A percentile compares a stretch with the other conserved stretches of the same genome.
phyloP scores from a whole-genome alignment of 2,888 invertebrate genomes.

The Orchestes rusci region DNA sequence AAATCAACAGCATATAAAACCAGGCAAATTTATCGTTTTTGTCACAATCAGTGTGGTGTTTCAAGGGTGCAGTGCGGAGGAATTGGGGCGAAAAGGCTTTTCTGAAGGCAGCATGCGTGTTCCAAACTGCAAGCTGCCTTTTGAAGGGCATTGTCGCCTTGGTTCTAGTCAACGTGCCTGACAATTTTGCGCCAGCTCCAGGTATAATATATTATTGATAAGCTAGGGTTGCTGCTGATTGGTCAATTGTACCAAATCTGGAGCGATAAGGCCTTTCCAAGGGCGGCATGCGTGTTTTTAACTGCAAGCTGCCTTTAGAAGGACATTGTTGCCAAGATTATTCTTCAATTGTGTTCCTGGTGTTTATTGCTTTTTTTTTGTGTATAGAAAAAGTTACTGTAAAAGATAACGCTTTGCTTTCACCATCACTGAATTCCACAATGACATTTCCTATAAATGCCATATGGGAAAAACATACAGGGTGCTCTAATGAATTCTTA shows the following conservation, averaged over 20 bases:
- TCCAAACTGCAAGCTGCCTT: slow-evolving; percentile 46
- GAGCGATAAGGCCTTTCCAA: slow-evolving; percentile 46
- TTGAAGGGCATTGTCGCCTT: slow-evolving; percentile 46
- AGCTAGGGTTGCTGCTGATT: no score
- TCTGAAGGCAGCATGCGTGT: slow-evolving; percentile 47
- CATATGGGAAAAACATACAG: no score
- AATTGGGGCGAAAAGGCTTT: slow-evolving; percentile 42
- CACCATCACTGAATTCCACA: no score
- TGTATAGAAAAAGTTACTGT: no score
- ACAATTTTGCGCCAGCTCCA: no score
- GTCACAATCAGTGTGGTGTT: neutral
- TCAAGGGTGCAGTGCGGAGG: neutral
- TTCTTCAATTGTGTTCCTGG: no score
- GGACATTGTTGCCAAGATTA: slow-evolving; percentile 42
- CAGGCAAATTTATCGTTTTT: neutral
- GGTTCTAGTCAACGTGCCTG: neutral
- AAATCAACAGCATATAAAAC: slow-evolving; percentile 1
- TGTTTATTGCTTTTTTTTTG: no score
- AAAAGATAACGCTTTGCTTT: no score
- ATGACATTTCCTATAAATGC: no score
- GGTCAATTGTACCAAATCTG: no score
- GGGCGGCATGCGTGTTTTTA: slow-evolving; percentile 44
- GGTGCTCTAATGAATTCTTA: no score
- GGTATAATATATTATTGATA: no score
- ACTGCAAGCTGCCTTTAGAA: slow-evolving; percentile 50